Conservation (phyloP, 2,113 vertebrate genomes). For the Callipepla californica region DNA sequence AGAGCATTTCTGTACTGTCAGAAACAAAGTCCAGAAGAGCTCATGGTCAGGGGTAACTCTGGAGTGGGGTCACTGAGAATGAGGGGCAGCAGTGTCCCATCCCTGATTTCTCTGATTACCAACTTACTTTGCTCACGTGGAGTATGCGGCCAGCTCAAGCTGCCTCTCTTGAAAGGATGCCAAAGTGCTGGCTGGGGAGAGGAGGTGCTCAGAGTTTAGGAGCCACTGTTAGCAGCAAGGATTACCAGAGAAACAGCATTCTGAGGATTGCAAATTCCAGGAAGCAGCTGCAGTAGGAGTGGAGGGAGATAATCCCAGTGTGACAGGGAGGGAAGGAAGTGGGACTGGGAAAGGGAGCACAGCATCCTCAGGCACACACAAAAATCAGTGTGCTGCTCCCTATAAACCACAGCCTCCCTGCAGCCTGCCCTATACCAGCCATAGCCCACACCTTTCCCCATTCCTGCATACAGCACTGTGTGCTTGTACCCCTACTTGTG, state of each 20-base stretch:
- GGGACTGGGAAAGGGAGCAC: neutral
- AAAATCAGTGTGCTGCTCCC: neutral
- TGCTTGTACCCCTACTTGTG: neutral
- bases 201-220: neutral
- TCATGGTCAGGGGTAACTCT: neutral
- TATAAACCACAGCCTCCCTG: neutral
- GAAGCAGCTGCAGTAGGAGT: conserved; percentile 52
- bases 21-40: neutral
- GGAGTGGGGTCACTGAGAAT: neutral
- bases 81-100: rapidly evolving
- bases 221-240: conserved; percentile 43
- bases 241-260: conserved; percentile 58
- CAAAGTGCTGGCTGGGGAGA: neutral
- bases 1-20: neutral
- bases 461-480: neutral
- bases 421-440: neutral
- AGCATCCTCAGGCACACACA: neutral
- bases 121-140: neutral
- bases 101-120: neutral
- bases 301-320: conserved; percentile 58
- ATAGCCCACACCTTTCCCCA: neutral
- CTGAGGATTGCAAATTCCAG: conserved; percentile 54
- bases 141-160: neutral
- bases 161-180: neutral
- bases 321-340: conserved; percentile 13